Conservation (phyloP, 2,113 vertebrate species). For the Siniperca knerii region DNA sequence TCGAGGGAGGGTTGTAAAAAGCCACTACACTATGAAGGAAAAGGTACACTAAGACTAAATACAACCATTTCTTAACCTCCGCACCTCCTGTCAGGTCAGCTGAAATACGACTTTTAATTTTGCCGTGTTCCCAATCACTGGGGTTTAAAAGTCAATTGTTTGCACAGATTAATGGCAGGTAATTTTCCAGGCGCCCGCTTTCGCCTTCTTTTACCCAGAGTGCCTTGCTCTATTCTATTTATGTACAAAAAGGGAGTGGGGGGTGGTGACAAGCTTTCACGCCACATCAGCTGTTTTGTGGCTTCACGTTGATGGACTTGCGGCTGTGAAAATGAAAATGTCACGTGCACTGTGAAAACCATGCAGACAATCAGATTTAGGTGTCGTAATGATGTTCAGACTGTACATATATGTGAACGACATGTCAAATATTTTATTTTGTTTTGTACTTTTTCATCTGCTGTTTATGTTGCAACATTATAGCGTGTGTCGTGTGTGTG, state of each 20-base stretch:
- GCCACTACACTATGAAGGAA: constrained; percentile 47
- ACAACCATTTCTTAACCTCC: constrained; percentile 55
- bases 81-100: constrained; percentile 61
- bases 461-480: constrained; percentile 55
- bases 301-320: constrained; percentile 12
- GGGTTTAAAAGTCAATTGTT: constrained; percentile 81
- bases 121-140: constrained; percentile 70
- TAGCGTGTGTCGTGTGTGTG: constrained; percentile 16
- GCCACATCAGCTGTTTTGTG: constrained; percentile 19
- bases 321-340: constrained; percentile 44
- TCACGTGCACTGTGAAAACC: constrained; percentile 67
- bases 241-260: constrained; percentile 58
- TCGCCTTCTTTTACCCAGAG: constrained; percentile 74
- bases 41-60: constrained; percentile 61
- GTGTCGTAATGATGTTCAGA: constrained; percentile 24
- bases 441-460: constrained; percentile 54
- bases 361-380: constrained; percentile 64
- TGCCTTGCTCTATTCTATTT: constrained; percentile 82
- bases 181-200: constrained; percentile 70
- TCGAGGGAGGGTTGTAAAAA: constrained; percentile 12
- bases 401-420: constrained; percentile 68
- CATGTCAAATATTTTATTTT: constrained; percentile 51
- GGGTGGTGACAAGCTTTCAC: constrained; percentile 24
- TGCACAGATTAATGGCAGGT: constrained; percentile 83
- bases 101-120: constrained; percentile 82